Percentiles rank a stretch among this genome's conserved stretches.
These are phyloP conservation scores for Polypterus senegalus DNA, from an alignment of 2,113 vertebrate genomes.

Conservation along the genomic window DNA sequence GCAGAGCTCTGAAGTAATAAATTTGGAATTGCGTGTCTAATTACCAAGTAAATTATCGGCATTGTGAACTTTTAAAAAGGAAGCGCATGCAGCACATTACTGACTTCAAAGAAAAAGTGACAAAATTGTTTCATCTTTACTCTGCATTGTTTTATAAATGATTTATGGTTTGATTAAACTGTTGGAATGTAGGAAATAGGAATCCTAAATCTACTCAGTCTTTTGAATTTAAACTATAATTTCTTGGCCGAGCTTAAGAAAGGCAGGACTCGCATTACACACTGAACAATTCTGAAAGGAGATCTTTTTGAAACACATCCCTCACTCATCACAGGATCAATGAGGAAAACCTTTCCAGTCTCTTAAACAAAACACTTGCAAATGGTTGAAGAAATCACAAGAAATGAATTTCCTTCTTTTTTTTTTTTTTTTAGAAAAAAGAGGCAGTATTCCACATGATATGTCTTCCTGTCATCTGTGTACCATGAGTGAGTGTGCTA, in stretches of 20 bases:
- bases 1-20: constrained; percentile 21
- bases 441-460: constrained; percentile 66
- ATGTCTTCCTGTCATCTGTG: constrained; percentile 89
- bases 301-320: constrained; percentile 66
- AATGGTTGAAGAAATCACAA: constrained; percentile 60
- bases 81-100: constrained; percentile 8
- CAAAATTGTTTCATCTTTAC: constrained; percentile 63
- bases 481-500: constrained; percentile 67
- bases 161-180: constrained; percentile 60
- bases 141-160: constrained; percentile 52
- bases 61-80: too few relatives aligned
- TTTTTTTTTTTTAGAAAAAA: constrained; percentile 34
- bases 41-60: constrained; percentile 29
- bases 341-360: constrained; percentile 55
- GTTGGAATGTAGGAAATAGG: constrained; percentile 64
- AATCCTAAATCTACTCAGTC: constrained; percentile 52
- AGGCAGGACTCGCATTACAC: constrained; percentile 59
- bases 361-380: constrained; percentile 63
- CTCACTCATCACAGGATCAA: constrained; percentile 68
- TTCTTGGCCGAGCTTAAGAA: constrained; percentile 65
- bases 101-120: constrained; percentile 28
- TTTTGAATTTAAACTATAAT: constrained; percentile 62
- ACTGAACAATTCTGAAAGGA: constrained; percentile 59
- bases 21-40: constrained; percentile 25
- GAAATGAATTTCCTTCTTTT: constrained; percentile 79